Percentiles rank a stretch among this genome's conserved stretches.
These are phyloP conservation scores for Acrocephalus scirpaceus DNA, from an alignment of 2,797 vertebrate species.

Conservation along the genomic window DNA sequence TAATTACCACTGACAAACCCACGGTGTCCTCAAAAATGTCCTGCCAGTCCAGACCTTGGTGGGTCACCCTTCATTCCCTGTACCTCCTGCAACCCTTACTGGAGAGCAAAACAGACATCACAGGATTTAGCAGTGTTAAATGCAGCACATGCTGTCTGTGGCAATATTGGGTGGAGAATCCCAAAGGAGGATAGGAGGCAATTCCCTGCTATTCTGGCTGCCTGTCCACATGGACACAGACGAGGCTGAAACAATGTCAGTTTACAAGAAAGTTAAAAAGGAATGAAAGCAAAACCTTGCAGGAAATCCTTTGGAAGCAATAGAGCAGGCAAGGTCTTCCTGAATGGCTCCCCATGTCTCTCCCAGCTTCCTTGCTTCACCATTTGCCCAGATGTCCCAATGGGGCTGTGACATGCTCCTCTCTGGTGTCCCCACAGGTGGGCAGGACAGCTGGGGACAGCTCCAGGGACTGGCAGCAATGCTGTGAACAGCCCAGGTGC, in stretches of 20 bases:
- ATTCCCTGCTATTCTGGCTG: background rate
- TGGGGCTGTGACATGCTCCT: background rate
- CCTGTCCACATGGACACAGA: background rate
- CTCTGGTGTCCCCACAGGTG: background rate
- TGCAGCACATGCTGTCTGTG: background rate
- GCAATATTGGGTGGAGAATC: background rate
- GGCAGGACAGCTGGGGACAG: background rate
- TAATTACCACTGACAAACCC: background rate
- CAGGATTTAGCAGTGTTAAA: background rate
- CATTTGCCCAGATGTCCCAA: background rate
- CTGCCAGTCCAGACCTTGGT: background rate
- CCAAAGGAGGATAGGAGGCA: background rate
- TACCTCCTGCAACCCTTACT: background rate
- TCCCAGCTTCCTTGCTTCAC: background rate
- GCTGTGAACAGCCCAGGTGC: background rate
- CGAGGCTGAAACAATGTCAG: background rate
- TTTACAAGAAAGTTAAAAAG: background rate
- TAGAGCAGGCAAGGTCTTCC: slow-evolving; percentile 68
- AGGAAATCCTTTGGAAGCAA: slow-evolving; percentile 78
- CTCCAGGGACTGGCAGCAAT: background rate
- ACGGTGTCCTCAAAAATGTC: background rate
- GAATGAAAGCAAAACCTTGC: slow-evolving; percentile 47
- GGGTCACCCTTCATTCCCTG: background rate
- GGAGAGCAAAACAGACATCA: background rate
- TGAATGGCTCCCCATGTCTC: slow-evolving; percentile 65